Evolutionary conservation across 2,888 invertebrate genomes (phyloP), one percentile per base, ranked within the genome.

Genomic region (Odontomyia ornata): DNA sequence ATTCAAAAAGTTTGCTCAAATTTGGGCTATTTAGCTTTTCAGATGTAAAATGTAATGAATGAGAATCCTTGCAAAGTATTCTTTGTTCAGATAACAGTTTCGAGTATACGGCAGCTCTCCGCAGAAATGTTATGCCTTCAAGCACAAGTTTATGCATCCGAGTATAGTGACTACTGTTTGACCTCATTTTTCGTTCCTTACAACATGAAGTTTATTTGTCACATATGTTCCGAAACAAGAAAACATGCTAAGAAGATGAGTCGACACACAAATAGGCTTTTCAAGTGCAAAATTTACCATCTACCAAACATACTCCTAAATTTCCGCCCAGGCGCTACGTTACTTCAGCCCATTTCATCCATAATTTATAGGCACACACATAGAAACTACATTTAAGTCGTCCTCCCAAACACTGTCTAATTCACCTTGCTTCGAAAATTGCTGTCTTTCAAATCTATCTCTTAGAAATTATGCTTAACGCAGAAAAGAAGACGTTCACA

Each of bases 281-380:
- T 52, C 52, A 52, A 9, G 15, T n/a, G 11, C 18, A 60, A 9
- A 60, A 23, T 60, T 9, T 36, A 36, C 36, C 36, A 36, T 36
- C 36, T 36, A 3, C 5, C 36, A 36, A 36, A 9, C 36, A 36
- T 9, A 36, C 25, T 25, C 60, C 21, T 3, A 0, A 18, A 9
- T 36, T 36, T 3, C 36, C 36, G 9, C 36, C 9, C 36, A 5
- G 3, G 36, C 36, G 36, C 36, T 9, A 7, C 60, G 7, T 25
- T 21, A 25, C 21, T 60, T 67, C 67, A 11, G 67, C 4, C 67
- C 67, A 67, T 67, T 67, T 67, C 67, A 67, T 67, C 67, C 67
- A 67, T 67, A 36, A 67, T 67, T 67, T 67, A 67, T 67, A 43
- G 23, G 1, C 28, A 62, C n/a, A 36, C n/a, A 9, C 36, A 1